These are phyloP conservation scores for Augochlora pura DNA, from an alignment of 1,140 invertebrate species.

Conservation along the genomic window DNA sequence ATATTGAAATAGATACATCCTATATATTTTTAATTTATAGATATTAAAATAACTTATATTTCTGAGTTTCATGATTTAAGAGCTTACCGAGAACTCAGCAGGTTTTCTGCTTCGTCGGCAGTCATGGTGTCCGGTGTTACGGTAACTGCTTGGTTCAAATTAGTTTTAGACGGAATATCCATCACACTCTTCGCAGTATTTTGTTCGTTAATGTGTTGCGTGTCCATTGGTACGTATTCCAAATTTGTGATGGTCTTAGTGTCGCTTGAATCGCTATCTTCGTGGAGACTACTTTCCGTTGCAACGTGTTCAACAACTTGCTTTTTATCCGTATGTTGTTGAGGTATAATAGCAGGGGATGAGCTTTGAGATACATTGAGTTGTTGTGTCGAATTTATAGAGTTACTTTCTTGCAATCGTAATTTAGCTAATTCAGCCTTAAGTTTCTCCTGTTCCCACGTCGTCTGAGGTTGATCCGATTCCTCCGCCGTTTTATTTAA, in stretches of 20 bases:
- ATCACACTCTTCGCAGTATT: conserved; percentile 5
- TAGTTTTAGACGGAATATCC: conserved; percentile 62
- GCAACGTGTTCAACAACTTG: conserved; percentile 32
- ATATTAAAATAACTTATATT: background rate
- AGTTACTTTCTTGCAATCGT: conserved; percentile 63
- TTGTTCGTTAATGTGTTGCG: conserved; percentile 57
- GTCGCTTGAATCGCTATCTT: conserved; percentile 72
- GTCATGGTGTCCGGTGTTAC: conserved; percentile 87
- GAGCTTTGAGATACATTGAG: conserved; percentile 30
- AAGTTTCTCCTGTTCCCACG: conserved; percentile 77
- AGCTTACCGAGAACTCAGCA: conserved; percentile 88
- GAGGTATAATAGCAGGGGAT: conserved; percentile 35
- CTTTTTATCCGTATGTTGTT: conserved; percentile 41
- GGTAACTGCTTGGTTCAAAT: conserved; percentile 56
- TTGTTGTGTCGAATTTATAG: conserved; percentile 43
- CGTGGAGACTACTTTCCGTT: conserved; percentile 58
- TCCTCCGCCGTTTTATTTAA: conserved; percentile 37
- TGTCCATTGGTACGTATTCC: conserved; percentile 50
- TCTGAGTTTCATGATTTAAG: background rate
- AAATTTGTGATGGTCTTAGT: conserved; percentile 69
- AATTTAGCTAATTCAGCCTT: conserved; percentile 74
- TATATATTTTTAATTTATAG: background rate
- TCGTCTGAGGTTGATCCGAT: conserved; percentile 70
- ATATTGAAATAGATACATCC: background rate
- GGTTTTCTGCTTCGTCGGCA: conserved; percentile 90